Evolutionary conservation across 2,797 vertebrate species (phyloP).

Genomic region (Prunella strophiata): DNA sequence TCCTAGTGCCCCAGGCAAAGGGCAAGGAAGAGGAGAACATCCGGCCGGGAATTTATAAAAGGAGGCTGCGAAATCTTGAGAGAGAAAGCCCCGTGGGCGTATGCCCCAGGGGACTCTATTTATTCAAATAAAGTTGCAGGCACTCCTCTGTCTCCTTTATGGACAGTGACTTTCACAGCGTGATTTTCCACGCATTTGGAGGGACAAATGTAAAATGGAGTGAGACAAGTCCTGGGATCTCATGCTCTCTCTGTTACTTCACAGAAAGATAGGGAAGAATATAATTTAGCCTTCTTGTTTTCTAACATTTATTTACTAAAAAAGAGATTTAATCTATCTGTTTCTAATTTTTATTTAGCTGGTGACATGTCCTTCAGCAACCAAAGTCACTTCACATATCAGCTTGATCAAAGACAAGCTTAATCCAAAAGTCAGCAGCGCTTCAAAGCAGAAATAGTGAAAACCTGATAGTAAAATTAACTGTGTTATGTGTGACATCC

Average conservation of each 20-base stretch:
- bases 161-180: fast-evolving
- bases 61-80: fast-evolving
- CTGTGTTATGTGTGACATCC: not conserved
- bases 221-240: not conserved
- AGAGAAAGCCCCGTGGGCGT: fast-evolving
- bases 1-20: not conserved
- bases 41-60: fast-evolving
- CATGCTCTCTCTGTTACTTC: not conserved
- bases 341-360: not conserved
- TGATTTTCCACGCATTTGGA: fast-evolving
- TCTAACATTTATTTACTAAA: not conserved
- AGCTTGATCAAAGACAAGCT: not conserved
- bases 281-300: not conserved
- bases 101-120: not conserved
- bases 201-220: not conserved
- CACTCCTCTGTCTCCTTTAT: not conserved
- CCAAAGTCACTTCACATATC: not conserved
- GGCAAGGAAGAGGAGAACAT: too few species aligned
- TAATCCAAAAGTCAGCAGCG: not conserved
- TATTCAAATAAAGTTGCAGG: not conserved
- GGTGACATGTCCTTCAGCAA: not conserved
- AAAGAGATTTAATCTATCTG: not conserved
- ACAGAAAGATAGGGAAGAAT: not conserved
- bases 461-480: not conserved
- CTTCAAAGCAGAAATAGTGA: not conserved